These are phyloP conservation scores for Thaumetopoea pityocampa DNA, from an alignment of 1,140 invertebrate genomes.

Conservation along the genomic window DNA sequence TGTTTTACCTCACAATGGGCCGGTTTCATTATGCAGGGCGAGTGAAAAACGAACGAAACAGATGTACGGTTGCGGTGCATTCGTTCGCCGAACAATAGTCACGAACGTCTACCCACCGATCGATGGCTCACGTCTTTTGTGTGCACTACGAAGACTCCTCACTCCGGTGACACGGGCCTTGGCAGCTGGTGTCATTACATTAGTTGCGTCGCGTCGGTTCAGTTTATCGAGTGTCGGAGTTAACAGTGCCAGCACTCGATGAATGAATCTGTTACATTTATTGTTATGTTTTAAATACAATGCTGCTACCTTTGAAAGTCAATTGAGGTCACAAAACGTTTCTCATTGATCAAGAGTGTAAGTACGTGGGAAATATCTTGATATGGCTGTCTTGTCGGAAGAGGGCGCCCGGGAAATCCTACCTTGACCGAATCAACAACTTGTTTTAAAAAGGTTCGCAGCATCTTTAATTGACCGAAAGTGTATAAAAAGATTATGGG, in stretches of 20 bases:
- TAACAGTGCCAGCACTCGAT: background rate
- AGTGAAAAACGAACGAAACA: conserved; percentile 64
- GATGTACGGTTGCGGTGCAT: conserved; percentile 59
- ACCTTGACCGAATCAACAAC: too few relatives aligned
- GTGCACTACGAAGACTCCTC: conserved; percentile 14
- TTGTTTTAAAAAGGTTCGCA: too few relatives aligned
- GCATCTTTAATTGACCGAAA: too few relatives aligned
- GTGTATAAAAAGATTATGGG: too few relatives aligned
- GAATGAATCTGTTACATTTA: background rate
- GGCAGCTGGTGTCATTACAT: conserved; percentile 32
- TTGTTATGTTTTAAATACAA: background rate
- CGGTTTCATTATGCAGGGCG: conserved; percentile 64
- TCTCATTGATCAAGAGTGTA: too few relatives aligned
- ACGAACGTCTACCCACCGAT: conserved; percentile 52
- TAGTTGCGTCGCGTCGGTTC: conserved; percentile 19
- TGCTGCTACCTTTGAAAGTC: too few relatives aligned
- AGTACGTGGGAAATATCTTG: too few relatives aligned
- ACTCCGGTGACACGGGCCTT: conserved; percentile 19
- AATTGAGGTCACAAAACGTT: too few relatives aligned
- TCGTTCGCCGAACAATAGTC: conserved; percentile 59
- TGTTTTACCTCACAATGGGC: conserved; percentile 59
- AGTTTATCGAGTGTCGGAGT: conserved; percentile 3
- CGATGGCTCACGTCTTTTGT: conserved; percentile 55
- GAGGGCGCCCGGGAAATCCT: too few relatives aligned
- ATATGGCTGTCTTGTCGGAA: too few relatives aligned